Evolutionary conservation across 2,888 invertebrate species (phyloP), one percentile per base, ranked within the genome.

Genomic region (Dusona sp.): DNA sequence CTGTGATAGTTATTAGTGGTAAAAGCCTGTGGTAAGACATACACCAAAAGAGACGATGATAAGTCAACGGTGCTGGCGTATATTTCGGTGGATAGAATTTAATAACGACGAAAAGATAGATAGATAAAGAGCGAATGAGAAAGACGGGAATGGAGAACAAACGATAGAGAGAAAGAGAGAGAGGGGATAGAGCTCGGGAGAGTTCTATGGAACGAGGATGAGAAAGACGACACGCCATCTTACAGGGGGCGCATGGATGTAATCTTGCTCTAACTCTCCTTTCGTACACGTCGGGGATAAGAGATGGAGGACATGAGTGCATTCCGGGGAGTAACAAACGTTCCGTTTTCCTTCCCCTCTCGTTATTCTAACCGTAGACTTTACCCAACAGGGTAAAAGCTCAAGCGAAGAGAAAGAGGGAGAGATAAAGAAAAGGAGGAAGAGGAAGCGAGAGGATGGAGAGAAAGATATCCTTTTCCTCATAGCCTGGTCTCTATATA

Each of bases 281-380:
- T 93, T 92, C 92, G 93, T 92, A 72, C 79, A 90, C 88, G 90
- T 87, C 78, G 72, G 57, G 74, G 79, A 74, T 68, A 79, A 64
- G 81, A 74, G 70, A 74, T 54, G 74, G 88, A 89, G 90, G 92
- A 92, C 83, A 80, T 68, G 83, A 80, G 80, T 92, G 91, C 93
- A 93, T 93, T 93, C 93, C 93, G 88, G 87, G 86, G 90, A 90
- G 90, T 93, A 93, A 93, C 93, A 93, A 93, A 93, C 92, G 93
- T 90, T 87, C 83, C 80, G 75, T 84, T 81, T 70, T 68, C 85
- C 83, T 68, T 68, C 45, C 54, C 64, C 83, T 33, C 80, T 79
- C 83, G 83, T 81, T 81, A 86, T 72, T 79, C 74, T 65, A 68
- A 48, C 75, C 79, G 73, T 80, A 83, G 73, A 77, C 57, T 68